A percentile compares a stretch with the other conserved stretches of the same genome.
Evolutionary conservation across 2,888 invertebrate species (phyloP).

Genomic region (Eurois occulta): DNA sequence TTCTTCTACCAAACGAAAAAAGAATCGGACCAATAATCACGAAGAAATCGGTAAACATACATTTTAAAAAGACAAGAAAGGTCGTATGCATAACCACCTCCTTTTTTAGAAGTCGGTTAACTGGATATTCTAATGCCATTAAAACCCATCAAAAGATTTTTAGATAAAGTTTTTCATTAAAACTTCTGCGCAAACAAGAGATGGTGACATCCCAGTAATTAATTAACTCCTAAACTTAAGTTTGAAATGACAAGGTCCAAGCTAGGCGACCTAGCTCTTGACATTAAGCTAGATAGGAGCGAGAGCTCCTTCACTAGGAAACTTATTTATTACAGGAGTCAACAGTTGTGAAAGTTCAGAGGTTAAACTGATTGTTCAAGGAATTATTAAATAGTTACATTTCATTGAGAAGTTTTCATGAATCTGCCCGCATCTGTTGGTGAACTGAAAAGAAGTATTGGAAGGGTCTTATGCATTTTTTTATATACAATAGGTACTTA

Average conservation of each 20-base stretch:
- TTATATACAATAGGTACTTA: background rate
- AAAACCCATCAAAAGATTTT: background rate
- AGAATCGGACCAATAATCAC: too few species aligned
- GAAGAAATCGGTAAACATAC: too few species aligned
- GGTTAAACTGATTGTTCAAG: constrained; percentile 4
- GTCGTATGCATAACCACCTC: too few species aligned
- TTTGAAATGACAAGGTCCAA: constrained; percentile 19
- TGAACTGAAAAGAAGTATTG: background rate
- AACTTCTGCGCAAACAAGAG: constrained; percentile 34
- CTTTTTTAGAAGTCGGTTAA: too few species aligned
- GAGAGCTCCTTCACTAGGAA: constrained; percentile 12
- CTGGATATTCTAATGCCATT: background rate
- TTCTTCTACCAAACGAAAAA: too few species aligned
- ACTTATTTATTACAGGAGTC: constrained; percentile 45
- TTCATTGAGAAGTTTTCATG: constrained; percentile 7
- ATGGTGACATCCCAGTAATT: constrained; percentile 45
- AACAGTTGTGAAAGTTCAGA: constrained; percentile 35
- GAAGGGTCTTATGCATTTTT: background rate
- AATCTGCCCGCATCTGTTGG: background rate
- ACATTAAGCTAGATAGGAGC: constrained; percentile 3
- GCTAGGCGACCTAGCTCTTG: constrained; percentile 10
- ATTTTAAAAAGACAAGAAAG: too few species aligned
- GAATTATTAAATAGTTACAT: constrained; percentile 23
- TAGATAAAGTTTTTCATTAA: background rate
- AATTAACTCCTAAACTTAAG: constrained; percentile 36